A percentile compares a stretch with the other conserved stretches of the same genome.
Conservation (phyloP, 1,140 invertebrate species). For the Akabosia matsudoensis region DNA sequence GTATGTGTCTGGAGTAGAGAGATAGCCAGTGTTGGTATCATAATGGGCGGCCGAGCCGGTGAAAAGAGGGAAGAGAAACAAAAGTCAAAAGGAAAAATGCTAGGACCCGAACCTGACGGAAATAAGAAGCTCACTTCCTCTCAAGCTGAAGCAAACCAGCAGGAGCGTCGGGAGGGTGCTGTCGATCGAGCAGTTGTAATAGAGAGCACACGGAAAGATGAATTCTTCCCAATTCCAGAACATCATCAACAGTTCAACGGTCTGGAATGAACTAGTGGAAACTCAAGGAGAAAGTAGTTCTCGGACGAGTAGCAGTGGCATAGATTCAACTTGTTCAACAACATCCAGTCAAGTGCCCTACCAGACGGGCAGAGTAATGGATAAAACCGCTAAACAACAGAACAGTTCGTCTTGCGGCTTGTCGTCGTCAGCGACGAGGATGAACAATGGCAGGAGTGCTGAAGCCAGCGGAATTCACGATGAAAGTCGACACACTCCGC, state of each 20-base stretch:
- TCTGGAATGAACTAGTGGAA: background rate
- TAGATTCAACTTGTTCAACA: background rate
- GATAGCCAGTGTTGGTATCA: too few species aligned
- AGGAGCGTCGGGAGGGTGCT: background rate
- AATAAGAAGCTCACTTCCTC: background rate
- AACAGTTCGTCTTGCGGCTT: background rate
- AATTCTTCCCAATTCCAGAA: conserved; percentile 4
- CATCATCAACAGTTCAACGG: conserved; percentile 19
- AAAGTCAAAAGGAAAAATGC: conserved; percentile 17
- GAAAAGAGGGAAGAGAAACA: conserved; percentile 15
- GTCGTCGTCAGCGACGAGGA: background rate
- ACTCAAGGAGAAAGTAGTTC: background rate
- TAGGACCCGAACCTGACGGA: background rate
- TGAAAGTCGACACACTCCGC: background rate
- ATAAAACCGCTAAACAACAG: background rate
- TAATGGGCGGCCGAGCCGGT: background rate
- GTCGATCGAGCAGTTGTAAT: background rate
- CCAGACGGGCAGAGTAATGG: background rate
- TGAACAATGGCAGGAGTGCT: background rate
- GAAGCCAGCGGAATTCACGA: background rate
- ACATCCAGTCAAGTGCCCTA: background rate
- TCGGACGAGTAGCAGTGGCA: too few species aligned
- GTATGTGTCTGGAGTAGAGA: too few species aligned
- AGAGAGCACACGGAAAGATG: background rate
- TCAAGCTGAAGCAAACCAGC: background rate